Percentiles rank a stretch among this genome's conserved stretches.
Conservation (phyloP, 2,797 vertebrate species). For the Syngnathus acus region DNA sequence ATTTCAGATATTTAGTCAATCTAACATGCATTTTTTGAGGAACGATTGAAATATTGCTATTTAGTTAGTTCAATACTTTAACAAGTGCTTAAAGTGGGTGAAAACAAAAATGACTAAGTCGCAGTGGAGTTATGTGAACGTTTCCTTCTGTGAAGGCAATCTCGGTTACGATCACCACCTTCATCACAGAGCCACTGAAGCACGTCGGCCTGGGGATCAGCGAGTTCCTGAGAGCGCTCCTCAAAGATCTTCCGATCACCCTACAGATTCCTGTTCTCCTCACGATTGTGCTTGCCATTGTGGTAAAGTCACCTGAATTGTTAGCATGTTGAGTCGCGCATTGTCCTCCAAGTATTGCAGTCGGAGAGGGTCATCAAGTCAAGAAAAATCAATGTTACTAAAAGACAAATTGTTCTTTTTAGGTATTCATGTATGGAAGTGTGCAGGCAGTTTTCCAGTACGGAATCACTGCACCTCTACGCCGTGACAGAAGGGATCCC, state of each 20-base stretch:
- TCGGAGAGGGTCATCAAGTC: neutral
- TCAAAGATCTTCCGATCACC: constrained; percentile 83
- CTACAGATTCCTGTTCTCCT: constrained; percentile 82
- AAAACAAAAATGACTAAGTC: too few species aligned
- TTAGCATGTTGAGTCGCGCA: neutral
- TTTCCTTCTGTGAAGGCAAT: constrained; percentile 70
- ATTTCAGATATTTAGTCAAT: too few species aligned
- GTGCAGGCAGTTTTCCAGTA: constrained; percentile 61
- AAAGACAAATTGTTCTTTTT: constrained; percentile 5
- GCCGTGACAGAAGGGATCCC: constrained; percentile 37
- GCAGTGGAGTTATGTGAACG: neutral
- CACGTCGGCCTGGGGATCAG: constrained; percentile 84
- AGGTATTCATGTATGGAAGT: constrained; percentile 58
- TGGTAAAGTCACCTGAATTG: constrained; percentile 62
- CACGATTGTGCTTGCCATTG: constrained; percentile 64
- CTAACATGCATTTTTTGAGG: too few species aligned
- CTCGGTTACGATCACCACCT: constrained; percentile 82
- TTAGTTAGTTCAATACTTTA: too few species aligned
- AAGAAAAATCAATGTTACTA: too few species aligned
- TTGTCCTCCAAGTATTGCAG: neutral
- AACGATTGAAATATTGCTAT: too few species aligned
- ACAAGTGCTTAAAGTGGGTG: too few species aligned
- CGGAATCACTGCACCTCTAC: constrained; percentile 50
- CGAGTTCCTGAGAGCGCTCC: constrained; percentile 83
- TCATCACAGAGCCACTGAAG: constrained; percentile 87